Conservation (phyloP, 2,113 vertebrate species). For the Ochotona curzoniae region DNA sequence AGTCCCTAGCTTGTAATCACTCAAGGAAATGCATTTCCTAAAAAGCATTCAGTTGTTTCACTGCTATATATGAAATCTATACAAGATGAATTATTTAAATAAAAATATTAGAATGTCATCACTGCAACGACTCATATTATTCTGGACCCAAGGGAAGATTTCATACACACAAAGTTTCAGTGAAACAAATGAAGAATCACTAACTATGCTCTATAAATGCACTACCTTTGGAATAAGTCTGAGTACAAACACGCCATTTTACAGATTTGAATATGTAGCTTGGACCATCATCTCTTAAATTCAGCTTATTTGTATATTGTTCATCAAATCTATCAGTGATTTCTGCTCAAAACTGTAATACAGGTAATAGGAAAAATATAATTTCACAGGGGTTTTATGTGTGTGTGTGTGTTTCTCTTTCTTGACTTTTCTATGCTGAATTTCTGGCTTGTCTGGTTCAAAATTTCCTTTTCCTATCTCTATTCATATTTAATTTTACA, state of each 20-base stretch:
- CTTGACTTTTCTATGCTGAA: not conserved
- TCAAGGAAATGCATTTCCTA: not conserved
- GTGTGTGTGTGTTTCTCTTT: not conserved
- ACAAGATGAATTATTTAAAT: not conserved
- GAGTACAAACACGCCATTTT: not conserved
- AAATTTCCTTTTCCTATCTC: slow-evolving; percentile 12
- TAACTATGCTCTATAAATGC: not conserved
- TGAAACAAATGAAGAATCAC: not conserved
- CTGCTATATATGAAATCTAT: not conserved
- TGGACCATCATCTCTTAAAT: not conserved
- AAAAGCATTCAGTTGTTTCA: not conserved
- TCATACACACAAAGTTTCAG: not conserved
- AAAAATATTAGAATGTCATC: not conserved
- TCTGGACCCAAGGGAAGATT: not conserved
- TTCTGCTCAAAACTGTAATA: not conserved
- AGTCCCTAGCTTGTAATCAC: not conserved
- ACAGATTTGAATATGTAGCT: not conserved
- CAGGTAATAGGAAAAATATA: not conserved
- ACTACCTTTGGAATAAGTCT: not conserved
- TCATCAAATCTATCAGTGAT: not conserved
- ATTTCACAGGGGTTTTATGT: not conserved
- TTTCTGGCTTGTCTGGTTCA: not conserved
- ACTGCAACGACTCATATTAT: not conserved
- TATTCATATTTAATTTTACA: slow-evolving; percentile 41
- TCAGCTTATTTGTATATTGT: not conserved